phyloP scores from a whole-genome alignment of 2,888 invertebrate species.

The Boloria euphrosyne region DNA sequence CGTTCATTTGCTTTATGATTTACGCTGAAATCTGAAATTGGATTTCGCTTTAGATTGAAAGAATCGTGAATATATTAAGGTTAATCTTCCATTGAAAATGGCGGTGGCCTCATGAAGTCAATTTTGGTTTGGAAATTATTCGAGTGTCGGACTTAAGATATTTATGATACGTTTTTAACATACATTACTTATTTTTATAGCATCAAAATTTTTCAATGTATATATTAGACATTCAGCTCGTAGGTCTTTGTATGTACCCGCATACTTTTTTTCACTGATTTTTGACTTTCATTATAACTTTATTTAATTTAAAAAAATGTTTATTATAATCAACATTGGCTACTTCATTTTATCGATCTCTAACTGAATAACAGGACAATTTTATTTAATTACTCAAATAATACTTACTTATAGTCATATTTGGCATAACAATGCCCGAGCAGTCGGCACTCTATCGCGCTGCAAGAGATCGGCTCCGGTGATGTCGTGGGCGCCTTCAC shows the following conservation, averaged over 20 bases:
- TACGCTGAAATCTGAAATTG: constrained; percentile 42
- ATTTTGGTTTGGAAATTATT: not conserved
- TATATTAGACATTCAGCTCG: too few species aligned
- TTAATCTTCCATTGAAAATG: constrained; percentile 32
- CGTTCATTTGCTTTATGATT: constrained; percentile 40
- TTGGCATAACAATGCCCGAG: constrained; percentile 92
- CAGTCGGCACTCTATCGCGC: constrained; percentile 90
- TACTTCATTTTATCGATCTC: too few species aligned
- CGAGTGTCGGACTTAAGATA: not conserved
- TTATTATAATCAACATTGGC: too few species aligned
- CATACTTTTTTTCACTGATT: too few species aligned
- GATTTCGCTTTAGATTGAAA: constrained; percentile 39
- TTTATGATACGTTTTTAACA: too few species aligned
- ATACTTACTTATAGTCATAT: constrained; percentile 87
- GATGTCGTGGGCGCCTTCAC: constrained; percentile 79
- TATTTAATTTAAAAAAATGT: too few species aligned
- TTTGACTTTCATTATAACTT: too few species aligned
- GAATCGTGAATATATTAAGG: constrained; percentile 34
- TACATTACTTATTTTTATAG: too few species aligned
- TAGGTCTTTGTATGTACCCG: too few species aligned
- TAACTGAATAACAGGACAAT: too few species aligned
- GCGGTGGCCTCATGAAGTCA: constrained; percentile 12
- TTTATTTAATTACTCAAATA: not conserved
- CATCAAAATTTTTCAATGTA: too few species aligned
- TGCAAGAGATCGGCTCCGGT: constrained; percentile 85